Conservation (phyloP, 64 coral and sea anemone species). For the Montipora foliosa region DNA sequence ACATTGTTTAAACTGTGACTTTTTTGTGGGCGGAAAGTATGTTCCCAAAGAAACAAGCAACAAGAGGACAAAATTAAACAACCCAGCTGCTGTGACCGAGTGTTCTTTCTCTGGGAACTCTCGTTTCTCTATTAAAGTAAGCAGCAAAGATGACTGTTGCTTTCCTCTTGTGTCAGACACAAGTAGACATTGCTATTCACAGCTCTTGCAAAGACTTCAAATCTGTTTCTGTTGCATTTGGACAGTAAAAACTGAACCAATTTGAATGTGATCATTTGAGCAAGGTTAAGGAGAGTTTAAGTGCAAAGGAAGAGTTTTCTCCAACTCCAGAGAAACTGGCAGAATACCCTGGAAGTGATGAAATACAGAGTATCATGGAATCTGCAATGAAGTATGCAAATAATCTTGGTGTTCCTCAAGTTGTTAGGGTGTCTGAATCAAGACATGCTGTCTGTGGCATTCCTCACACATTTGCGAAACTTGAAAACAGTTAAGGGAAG, state of each 20-base stretch:
- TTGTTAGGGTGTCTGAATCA: background rate
- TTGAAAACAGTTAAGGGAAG: background rate
- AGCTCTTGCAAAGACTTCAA: too few relatives aligned
- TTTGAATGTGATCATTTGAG: background rate
- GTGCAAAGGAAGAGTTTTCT: background rate
- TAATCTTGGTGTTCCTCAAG: background rate
- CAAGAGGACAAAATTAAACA: background rate
- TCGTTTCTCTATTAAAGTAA: too few relatives aligned
- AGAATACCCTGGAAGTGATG: background rate
- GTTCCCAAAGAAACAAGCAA: background rate
- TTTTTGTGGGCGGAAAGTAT: background rate
- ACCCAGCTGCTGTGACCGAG: background rate
- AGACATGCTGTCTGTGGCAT: background rate
- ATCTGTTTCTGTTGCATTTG: too few relatives aligned
- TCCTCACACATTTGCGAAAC: background rate
- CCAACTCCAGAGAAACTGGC: background rate
- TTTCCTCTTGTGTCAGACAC: conserved; percentile 1
- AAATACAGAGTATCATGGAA: background rate
- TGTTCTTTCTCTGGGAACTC: too few relatives aligned
- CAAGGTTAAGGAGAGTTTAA: background rate
- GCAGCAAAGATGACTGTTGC: too few relatives aligned
- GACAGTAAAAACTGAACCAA: background rate
- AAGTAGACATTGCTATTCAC: too few relatives aligned
- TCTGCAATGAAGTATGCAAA: background rate
- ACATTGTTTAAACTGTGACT: background rate